Conservation (phyloP, 2,797 vertebrate genomes). For the Percopsis omiscomaycus region DNA sequence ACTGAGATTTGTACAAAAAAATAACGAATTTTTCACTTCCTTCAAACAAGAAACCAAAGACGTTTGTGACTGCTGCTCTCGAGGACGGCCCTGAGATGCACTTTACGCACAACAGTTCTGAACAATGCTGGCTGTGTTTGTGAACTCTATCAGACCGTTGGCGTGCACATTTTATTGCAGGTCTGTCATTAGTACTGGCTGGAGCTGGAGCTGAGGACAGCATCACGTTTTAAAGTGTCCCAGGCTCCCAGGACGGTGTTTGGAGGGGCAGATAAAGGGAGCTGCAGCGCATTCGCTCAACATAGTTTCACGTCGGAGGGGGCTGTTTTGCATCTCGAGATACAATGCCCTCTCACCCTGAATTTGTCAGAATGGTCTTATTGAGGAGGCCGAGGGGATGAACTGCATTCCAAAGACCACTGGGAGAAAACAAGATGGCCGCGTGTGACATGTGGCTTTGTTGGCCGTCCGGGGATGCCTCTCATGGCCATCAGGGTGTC, state of each 20-base stretch:
- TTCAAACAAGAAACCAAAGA: slow-evolving; percentile 66
- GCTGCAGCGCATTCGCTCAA: slow-evolving; percentile 69
- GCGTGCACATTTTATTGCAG: slow-evolving; percentile 18
- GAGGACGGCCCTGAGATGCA: slow-evolving; percentile 36
- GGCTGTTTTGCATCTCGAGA: slow-evolving; percentile 67
- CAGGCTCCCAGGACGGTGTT: slow-evolving; percentile 37
- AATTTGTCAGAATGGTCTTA: slow-evolving; percentile 66
- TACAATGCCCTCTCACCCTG: slow-evolving; percentile 72
- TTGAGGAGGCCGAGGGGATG: slow-evolving; percentile 62
- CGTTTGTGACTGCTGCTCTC: slow-evolving; percentile 52
- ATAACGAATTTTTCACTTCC: slow-evolving; percentile 74
- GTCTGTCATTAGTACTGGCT: slow-evolving; percentile 9
- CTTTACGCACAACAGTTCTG: slow-evolving; percentile 36
- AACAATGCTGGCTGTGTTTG: slow-evolving; percentile 35
- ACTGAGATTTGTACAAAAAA: slow-evolving; percentile 61
- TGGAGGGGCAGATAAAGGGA: slow-evolving; percentile 58
- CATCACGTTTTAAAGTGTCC: too few species aligned
- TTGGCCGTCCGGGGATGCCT: slow-evolving; percentile 74
- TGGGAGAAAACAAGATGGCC: slow-evolving; percentile 76
- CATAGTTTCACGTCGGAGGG: slow-evolving; percentile 69
- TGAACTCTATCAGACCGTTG: slow-evolving; percentile 22
- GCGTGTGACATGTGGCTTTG: slow-evolving; percentile 78
- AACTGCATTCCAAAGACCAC: slow-evolving; percentile 71
- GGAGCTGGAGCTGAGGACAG: slow-evolving; percentile 16
- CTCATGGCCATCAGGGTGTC: slow-evolving; percentile 79